Base-by-base conservation (phyloP, 2,888 invertebrate species). In the Scotopteryx bipunctaria region DNA sequence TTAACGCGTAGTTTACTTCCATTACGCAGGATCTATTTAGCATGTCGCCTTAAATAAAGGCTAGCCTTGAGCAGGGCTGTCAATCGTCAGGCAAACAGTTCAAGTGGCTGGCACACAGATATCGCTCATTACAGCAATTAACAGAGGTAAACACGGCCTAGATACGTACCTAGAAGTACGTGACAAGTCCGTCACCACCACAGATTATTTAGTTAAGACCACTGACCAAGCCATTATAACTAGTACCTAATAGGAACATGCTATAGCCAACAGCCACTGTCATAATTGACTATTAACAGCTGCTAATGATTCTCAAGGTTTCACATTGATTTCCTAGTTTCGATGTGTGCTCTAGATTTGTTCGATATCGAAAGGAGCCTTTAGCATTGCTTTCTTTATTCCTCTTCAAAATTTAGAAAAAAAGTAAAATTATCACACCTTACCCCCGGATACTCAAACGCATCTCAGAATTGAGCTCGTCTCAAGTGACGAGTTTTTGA, bases 91-190 rank as follows among this genome's bases (percentile, higher is more conserved):
- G 74, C 79, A 83, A 85, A 85, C 76, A 85, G 68, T 71, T 71
- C 64, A 73, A 78, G 76, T 77, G 78, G 77, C 73, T 63, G 76
- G 64, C 71, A 81, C 71, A 84, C 81, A 84, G 81, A 83, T 83
- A 84, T 81, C 72, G 67, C 80, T 82, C 83, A 86, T 86, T 86
- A 86, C 71, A 73, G 83, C 84, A 86, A 88, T 89, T 88, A 88
- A 79, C 70, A 61, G 73, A 75, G 71, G 80, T 73, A 86, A 86
- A 88, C 79, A 88, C 71, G 73, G 73, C 84, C 83, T 73, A 79
- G 78, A 78, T 83, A 77, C 64, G 62, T 64, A 64, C 63, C 59
- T 37, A 47, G 44, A 32, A 25, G 40, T 56, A 55, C 55, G 53
- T 61, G 59, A 60, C 66, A 60, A 59, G 41, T 57, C 46, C 52